These are phyloP conservation scores for Apteryx owenii DNA, from an alignment of 2,113 vertebrate genomes.

Conservation along the genomic window DNA sequence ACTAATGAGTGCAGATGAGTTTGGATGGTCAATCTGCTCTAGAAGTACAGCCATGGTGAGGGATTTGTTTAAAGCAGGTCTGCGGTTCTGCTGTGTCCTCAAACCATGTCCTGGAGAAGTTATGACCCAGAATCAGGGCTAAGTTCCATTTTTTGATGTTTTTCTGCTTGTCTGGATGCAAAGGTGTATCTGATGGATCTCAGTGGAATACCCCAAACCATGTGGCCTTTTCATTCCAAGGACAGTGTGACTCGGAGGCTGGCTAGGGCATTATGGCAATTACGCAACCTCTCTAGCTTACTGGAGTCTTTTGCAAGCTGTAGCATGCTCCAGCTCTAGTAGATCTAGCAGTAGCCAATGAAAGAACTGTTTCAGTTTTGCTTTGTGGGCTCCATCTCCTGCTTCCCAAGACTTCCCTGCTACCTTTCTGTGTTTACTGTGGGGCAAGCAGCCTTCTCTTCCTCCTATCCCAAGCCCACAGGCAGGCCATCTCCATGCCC, in stretches of 20 bases:
- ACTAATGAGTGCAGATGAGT: background rate
- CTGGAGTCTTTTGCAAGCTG: background rate
- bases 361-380: background rate
- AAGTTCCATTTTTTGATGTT: background rate
- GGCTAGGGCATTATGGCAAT: background rate
- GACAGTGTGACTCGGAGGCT: background rate
- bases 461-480: background rate
- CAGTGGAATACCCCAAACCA: background rate
- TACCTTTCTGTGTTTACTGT: background rate
- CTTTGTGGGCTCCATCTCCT: background rate
- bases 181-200: background rate
- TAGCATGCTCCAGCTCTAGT: background rate
- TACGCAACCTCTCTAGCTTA: background rate
- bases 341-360: background rate
- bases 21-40: background rate
- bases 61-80: background rate
- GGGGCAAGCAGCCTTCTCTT: background rate
- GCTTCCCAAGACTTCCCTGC: background rate
- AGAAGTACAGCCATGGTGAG: background rate
- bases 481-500: background rate
- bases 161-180: background rate
- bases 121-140: rapidly evolving
- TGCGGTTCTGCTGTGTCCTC: background rate
- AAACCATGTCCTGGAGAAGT: background rate
- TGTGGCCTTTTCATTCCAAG: background rate